Evolutionary conservation across 2,888 invertebrate species (phyloP), one percentile per base, ranked within the genome.

Genomic region (Apodemia mormo): DNA sequence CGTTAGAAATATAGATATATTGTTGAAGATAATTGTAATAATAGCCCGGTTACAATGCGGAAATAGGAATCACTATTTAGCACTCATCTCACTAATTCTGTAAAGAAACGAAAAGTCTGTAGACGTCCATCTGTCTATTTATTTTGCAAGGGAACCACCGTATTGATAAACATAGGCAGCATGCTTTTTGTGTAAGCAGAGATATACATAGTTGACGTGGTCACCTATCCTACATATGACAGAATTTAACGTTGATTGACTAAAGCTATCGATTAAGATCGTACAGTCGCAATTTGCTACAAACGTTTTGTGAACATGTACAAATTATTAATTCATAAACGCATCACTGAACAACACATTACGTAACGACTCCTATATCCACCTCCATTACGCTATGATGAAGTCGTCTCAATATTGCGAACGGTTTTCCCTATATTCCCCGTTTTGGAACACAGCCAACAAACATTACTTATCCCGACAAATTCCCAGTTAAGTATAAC

Each of bases 391-490:
- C 67, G 68, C 52, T 49, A 68, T 74, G 75, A 76, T 78, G 77
- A 77, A 76, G 75, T 76, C 76, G 73, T 78, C 76, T 76, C 76
- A 76, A 77, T 76, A 78, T 75, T 73, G 76, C 72, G 71, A 74
- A 72, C 75, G 74, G 76, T 54, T 70, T 75, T 74, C 74, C 72
- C 76, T 70, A 75, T 77, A 77, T 75, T 71, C 75, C 65, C 74
- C 72, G 68, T 70, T 69, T 77, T 81, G 80, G 80, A 78, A 70
- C 68, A n/a, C 37, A 22, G 78, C 79, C 79, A 80, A 79, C 75
- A 71, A 71, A 74, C 76, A 77, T 79, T 78, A 86, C 83, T 87
- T 87, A 84, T 82, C 80, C 81, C 80, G 79, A 82, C 83, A 81
- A 83, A 82, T 83, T 82, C 78, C 78, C 79, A 76, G 79, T 81